Base-by-base conservation (phyloP, 2,888 invertebrate genomes). In the Melanchra persicariae region DNA sequence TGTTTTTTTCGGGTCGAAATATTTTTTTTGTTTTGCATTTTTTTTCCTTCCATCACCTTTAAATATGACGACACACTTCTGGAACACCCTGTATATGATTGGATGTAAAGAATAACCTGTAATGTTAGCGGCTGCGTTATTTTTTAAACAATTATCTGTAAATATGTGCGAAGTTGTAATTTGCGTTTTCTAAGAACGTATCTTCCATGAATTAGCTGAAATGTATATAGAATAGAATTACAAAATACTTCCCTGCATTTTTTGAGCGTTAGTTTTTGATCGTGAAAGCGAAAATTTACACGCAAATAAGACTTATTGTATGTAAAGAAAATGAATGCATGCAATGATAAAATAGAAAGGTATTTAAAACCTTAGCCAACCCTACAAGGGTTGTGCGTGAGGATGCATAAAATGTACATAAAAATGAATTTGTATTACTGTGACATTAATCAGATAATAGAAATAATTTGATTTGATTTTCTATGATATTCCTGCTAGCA, bases 161-260 rank as follows among this genome's bases (percentile, higher is more conserved):
- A 75, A 82, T 82, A 85, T 61, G 57, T 57, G 70, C 69, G 68
- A 60, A 57, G 68, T 71, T 66, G 43, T 54, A 58, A 63, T 63
- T 64, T 70, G 54, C 70, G 70, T 83, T 81, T 63, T 74, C n/a
- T 22, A 71, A 51, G 63, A 74, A 75, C 63, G 63, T 70, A 79
- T 80, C 82, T 86, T 85, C 85, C 83, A 85, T 75, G 74, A 77
- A 79, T 72, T 79, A 68, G 70, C 73, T 80, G 64, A 85, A 79
- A 26, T 85, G 83, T 85, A 84, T 37, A 84, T 79, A 84, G 17
- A 74, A 62, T 75, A 74, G 61, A 62, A 63, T 62, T 52, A 12
- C 54, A 74, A n/a, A n/a, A n/a, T 45, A 82, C 37, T 63, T 65
- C 69, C 68, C 69, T 78, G 82, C 79, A 82, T 85, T 82, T 74